Conservation (phyloP, 1,140 invertebrate species). For the Sitobion miscanthi region DNA sequence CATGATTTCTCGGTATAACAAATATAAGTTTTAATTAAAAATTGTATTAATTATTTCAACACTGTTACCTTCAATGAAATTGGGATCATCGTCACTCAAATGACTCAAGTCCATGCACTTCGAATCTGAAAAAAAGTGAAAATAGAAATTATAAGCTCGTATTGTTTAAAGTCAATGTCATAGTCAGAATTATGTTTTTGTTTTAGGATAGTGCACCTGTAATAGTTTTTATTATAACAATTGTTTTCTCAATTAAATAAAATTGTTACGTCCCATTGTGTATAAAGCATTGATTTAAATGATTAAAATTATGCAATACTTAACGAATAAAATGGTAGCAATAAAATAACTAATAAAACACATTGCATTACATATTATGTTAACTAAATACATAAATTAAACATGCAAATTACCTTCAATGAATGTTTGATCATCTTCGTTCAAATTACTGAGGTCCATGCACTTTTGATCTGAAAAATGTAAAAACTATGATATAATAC, state of each 20-base stretch:
- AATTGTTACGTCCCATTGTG: neutral
- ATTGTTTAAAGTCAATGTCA: slow-evolving; percentile 8
- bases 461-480: slow-evolving; percentile 54
- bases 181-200: neutral
- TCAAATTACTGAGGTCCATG: slow-evolving; percentile 50
- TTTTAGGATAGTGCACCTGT: neutral
- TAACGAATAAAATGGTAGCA: neutral
- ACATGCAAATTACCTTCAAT: slow-evolving; percentile 38
- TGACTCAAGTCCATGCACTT: slow-evolving; percentile 54
- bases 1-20: neutral
- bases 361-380: neutral
- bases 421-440: slow-evolving; percentile 50
- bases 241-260: neutral
- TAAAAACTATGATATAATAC: neutral
- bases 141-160: slow-evolving; percentile 5
- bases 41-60: slow-evolving; percentile 21
- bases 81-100: slow-evolving; percentile 47
- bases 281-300: neutral
- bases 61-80: slow-evolving; percentile 47
- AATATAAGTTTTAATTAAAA: slow-evolving; percentile 29
- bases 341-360: neutral
- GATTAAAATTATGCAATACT: neutral
- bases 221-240: neutral
- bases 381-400: neutral
- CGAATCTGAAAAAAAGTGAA: slow-evolving; percentile 39